Evolutionary conservation across 2,113 vertebrate genomes (phyloP), one percentile per base, ranked within the genome.

Genomic region (Heptranchias perlo): DNA sequence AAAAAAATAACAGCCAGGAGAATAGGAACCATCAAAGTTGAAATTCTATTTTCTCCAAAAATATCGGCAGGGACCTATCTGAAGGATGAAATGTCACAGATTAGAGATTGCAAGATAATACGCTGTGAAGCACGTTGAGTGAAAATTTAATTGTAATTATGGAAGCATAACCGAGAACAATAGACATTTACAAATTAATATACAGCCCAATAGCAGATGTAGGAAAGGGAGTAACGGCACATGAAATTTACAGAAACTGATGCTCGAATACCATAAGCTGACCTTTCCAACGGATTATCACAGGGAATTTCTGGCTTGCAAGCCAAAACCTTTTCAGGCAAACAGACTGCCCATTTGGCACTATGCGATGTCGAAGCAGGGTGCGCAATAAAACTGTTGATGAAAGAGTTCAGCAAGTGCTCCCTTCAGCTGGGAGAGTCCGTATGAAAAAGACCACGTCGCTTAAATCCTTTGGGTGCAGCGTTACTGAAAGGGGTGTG

Each of bases 211-310:
- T 64, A 39, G 35, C n/a, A 87, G 49, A 49, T 87, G 49, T 93
- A n/a, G 52, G 31, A 35, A 61, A 58, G 16, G 31, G 16, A n/a
- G 31, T 61, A 91, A 18, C 31, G 54, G 89, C 35, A 44, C 21
- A n/a, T 93, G 35, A 64, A 62, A 62, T 93, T 39, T 93, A 62
- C 58, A 39, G 58, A 39, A n/a, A 39, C 35, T 93, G 89, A n/a
- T 23, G 18, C 89, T 93, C 58, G 21, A 93, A 61, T 64, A 64
- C 1, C 5, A 62, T 39, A 61, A 62, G 1, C 62, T 93, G 58
- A 93, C n/a, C n/a, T 82, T 93, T 93, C 18, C n/a, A 62, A 18
- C 21, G 89, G 89, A 93, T 93, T 93, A 93, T 62, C 18, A 61
- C n/a, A 39, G 35, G 89, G n/a, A 64, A 21, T 93, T 62, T n/a